Evolutionary conservation across 2,888 invertebrate genomes (phyloP).

Genomic region (Amblyjoppa fuscipennis): DNA sequence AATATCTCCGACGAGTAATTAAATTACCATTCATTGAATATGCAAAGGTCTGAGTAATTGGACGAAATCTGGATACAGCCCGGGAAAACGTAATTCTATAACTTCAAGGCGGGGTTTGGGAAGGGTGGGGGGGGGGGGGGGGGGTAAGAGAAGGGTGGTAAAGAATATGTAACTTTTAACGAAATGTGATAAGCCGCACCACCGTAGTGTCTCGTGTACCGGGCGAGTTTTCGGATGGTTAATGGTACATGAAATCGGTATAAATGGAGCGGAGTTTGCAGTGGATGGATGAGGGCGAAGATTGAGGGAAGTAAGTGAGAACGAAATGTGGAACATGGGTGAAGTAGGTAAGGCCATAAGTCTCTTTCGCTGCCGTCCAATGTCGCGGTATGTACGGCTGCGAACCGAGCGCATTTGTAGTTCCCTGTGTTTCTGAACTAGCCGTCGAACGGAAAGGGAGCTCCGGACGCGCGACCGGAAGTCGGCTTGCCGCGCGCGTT

Average conservation of each 20-base stretch:
- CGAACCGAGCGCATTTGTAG: background rate
- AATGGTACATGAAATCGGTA: background rate
- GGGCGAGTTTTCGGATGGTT: background rate
- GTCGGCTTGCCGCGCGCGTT: slow-evolving; percentile 51
- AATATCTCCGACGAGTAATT: slow-evolving; percentile 47
- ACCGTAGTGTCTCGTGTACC: background rate
- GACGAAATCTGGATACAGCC: slow-evolving; percentile 21
- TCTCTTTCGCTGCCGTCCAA: background rate
- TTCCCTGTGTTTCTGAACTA: slow-evolving; percentile 13
- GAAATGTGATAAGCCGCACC: background rate
- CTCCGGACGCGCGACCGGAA: slow-evolving; percentile 53
- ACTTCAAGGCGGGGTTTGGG: background rate
- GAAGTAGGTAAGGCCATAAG: background rate
- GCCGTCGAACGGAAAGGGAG: slow-evolving; percentile 41
- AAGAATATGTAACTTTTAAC: background rate
- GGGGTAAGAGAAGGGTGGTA: background rate
- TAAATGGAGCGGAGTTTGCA: background rate
- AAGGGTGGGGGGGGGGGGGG: too few relatives aligned
- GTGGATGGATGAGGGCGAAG: background rate
- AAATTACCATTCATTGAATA: slow-evolving; percentile 61
- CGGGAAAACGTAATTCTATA: background rate
- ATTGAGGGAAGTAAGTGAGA: background rate
- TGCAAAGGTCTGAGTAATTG: slow-evolving; percentile 46
- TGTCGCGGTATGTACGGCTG: background rate
- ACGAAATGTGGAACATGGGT: background rate